Base-by-base conservation (phyloP, 2,888 invertebrate genomes). In the Heliconius cydno region DNA sequence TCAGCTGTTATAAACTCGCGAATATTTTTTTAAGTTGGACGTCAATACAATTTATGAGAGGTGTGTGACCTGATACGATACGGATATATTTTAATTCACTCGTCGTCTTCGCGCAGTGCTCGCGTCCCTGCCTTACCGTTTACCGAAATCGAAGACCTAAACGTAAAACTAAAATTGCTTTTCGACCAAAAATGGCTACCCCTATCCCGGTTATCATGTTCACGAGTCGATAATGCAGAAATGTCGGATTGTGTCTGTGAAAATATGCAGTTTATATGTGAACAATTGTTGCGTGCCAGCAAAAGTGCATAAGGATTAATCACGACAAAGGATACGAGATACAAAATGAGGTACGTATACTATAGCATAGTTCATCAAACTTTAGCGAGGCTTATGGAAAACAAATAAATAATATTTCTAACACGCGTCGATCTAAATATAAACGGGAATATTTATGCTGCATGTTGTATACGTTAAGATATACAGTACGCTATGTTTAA, bases 161-260 rank as follows among this genome's bases (percentile, higher is more conserved):
- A 91, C 89, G 90, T 88, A 89, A 84, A 86, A 83, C 89, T 90
- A 90, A 90, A 89, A 79, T 80, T 83, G 90, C 89, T 91, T 91
- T 93, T 93, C 91, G 90, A 89, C 34, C 91, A 92, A 94, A 95
- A 93, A 95, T 95, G 94, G 95, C 94, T 90, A 92, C 94, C 91
- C 86, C 87, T 84, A 89, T 89, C 87, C 89, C 88, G 88, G 91
- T 60, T 34, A 73, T 89, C 89, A 90, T 91, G 85, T 89, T 87
- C 85, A 86, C 86, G 82, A 90, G 89, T 90, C 91, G 87, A 87
- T 93, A 92, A 90, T 89, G 88, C 84, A 86, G 90, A 91, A 91
- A 92, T 93, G 92, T 89, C 83, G 83, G 84, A 87, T 89, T 88
- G 91, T 91, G 90, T 90, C 84, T 90, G 92, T 92, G 93, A 90